Base-by-base conservation (phyloP, 2,888 invertebrate genomes). In the Nemotelus nigrinus region DNA sequence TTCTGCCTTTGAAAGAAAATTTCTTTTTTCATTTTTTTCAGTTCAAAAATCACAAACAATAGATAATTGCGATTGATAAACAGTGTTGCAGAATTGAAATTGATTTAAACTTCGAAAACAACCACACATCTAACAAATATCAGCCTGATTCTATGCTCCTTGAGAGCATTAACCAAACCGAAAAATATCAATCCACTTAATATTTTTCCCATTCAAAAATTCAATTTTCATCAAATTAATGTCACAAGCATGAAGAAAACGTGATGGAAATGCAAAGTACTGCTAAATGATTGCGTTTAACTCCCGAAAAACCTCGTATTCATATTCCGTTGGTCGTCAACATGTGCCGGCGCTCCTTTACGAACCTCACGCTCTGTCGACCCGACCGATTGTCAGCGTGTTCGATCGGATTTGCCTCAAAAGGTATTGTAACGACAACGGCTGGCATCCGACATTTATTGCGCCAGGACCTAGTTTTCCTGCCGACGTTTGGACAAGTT, bases 211-310 rank as follows among this genome's bases (percentile, higher is more conserved):
- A 79, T 82, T 82, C 82, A 80, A 80, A 80, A 82, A 79, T 82
- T 82, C 82, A 82, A 82, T 82, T 82, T 81, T 82, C 82, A 81
- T 82, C 82, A 82, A 82, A 82, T 82, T 82, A 82, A 82, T 82
- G 82, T 82, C 82, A 82, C 80, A 82, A 82, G 81, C 81, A 82
- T 82, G 81, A 82, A 81, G 82, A 78, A 80, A 81, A 81, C 81
- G 82, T 82, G 81, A 82, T 81, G 79, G 81, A 82, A 82, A 81
- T 82, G 44, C 80, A 80, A 81, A 82, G 82, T 81, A 80, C 48
- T 63, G 47, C 47, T 25, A 81, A 82, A 82, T 82, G 81, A 55
- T 70, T 60, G 60, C 47, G 47, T 53, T 25, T 63, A 43, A 47
- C 55, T 67, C 53, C 70, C 2, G 55, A 7, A 60, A 8, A 60